A percentile compares a stretch with the other conserved stretches of the same genome.
These are phyloP conservation scores for Homarus gammarus DNA, from an alignment of 2,888 invertebrate species.

Conservation along the genomic window DNA sequence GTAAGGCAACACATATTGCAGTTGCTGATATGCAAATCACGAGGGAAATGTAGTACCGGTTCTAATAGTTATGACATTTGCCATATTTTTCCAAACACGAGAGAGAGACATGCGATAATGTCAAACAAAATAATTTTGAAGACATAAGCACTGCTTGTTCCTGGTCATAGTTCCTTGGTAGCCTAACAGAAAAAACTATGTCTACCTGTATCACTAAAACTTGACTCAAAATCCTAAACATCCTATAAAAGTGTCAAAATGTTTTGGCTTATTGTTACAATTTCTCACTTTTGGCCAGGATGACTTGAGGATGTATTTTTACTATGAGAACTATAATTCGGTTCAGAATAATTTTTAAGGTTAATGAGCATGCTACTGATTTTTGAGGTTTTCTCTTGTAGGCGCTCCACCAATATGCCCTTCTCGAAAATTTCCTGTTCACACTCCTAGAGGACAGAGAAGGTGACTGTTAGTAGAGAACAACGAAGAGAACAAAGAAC, in stretches of 20 bases:
- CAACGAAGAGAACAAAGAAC: conserved; percentile 49
- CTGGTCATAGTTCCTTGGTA: not conserved
- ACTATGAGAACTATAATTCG: conserved; percentile 39
- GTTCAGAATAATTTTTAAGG: conserved; percentile 82
- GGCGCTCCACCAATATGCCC: conserved; percentile 95
- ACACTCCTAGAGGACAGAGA: conserved; percentile 85
- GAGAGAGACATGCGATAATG: not conserved
- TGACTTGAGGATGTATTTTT: conserved; percentile 39
- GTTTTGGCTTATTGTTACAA: not conserved
- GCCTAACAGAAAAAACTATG: not conserved
- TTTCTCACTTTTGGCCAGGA: conserved; percentile 40
- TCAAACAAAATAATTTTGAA: conserved; percentile 15
- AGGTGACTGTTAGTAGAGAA: conserved; percentile 74
- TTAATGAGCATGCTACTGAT: conserved; percentile 95
- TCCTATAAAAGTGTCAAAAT: conserved; percentile 14
- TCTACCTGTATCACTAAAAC: conserved; percentile 14
- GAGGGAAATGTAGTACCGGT: not conserved
- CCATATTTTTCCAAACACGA: conserved; percentile 5
- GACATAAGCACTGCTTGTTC: conserved; percentile 3
- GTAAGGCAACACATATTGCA: conserved; percentile 41
- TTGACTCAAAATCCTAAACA: conserved; percentile 17
- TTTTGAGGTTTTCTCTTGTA: conserved; percentile 96
- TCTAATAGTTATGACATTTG: conserved; percentile 3
- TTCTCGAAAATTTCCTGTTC: conserved; percentile 97
- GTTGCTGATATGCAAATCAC: conserved; percentile 52